Conservation (phyloP, 2,888 invertebrate genomes). For the Pammene aurita region DNA sequence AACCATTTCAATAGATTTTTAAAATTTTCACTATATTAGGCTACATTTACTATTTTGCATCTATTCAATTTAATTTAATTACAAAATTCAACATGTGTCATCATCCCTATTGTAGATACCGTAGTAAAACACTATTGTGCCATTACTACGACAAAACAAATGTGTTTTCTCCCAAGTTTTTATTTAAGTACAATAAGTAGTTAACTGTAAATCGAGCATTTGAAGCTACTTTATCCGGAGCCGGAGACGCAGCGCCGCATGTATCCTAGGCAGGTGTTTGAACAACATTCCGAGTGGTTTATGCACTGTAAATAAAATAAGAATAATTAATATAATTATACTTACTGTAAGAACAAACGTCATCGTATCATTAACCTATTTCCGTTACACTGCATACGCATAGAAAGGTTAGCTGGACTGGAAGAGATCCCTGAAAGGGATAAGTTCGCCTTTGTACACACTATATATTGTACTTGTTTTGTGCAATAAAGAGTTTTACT, state of each 20-base stretch:
- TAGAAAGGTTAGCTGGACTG: too few species aligned
- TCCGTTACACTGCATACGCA: not conserved
- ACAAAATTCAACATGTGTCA: too few species aligned
- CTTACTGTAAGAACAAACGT: slow-evolving; percentile 13
- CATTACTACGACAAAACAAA: not conserved
- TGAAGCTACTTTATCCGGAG: slow-evolving; percentile 42
- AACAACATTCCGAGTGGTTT: slow-evolving; percentile 64
- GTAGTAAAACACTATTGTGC: not conserved
- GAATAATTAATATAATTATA: not conserved
- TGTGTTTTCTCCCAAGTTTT: slow-evolving; percentile 10
- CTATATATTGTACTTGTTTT: too few species aligned
- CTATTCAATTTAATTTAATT: too few species aligned
- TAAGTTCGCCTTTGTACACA: too few species aligned
- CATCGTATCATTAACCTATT: slow-evolving; percentile 11
- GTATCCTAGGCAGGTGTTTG: slow-evolving; percentile 63
- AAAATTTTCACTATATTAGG: too few species aligned
- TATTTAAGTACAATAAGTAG: not conserved
- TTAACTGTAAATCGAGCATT: not conserved
- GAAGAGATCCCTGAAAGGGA: too few species aligned
- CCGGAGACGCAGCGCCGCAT: slow-evolving; percentile 64
- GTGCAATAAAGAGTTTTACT: too few species aligned
- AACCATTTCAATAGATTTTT: too few species aligned
- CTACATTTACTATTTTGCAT: too few species aligned
- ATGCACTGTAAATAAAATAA: slow-evolving; percentile 58
- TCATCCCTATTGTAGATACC: too few species aligned